A percentile compares a stretch with the other conserved stretches of the same genome.
These are phyloP conservation scores for Chelonus formosanus DNA, from an alignment of 2,888 invertebrate genomes.

Conservation along the genomic window DNA sequence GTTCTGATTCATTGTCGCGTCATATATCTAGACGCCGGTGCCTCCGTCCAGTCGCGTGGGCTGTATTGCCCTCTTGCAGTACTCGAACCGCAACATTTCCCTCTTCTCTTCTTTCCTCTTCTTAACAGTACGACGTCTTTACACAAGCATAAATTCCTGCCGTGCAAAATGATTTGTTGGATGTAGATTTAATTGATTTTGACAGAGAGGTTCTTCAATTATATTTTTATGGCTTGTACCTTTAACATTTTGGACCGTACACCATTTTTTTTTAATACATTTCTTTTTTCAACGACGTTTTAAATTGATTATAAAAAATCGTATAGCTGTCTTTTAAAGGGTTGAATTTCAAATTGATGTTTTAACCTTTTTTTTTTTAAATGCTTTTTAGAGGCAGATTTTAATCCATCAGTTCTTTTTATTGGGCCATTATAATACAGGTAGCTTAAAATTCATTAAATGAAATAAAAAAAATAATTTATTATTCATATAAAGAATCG, in stretches of 20 bases:
- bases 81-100: slow-evolving; percentile 5
- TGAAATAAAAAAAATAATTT: too few species aligned
- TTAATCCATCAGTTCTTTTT: too few species aligned
- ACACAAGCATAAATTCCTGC: slow-evolving; percentile 29
- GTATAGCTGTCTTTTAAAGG: too few species aligned
- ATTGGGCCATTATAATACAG: too few species aligned
- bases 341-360: too few species aligned
- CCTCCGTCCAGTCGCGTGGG: slow-evolving; percentile 46
- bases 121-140: slow-evolving; percentile 16
- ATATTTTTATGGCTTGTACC: slow-evolving; percentile 9
- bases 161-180: slow-evolving; percentile 30
- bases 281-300: neutral
- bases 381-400: too few species aligned
- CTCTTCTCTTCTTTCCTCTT: slow-evolving; percentile 2
- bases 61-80: slow-evolving; percentile 32
- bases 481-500: neutral
- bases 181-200: slow-evolving; percentile 33
- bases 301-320: too few species aligned
- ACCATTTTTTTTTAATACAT: neutral
- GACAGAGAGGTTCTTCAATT: slow-evolving; percentile 26
- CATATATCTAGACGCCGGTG: slow-evolving; percentile 53
- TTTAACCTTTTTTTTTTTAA: too few species aligned
- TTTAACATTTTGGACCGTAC: neutral
- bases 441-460: too few species aligned
- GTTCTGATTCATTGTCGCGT: slow-evolving; percentile 60